phyloP scores from a whole-genome alignment of 2,797 vertebrate genomes.

The Chaetophractus vellerosus region DNA sequence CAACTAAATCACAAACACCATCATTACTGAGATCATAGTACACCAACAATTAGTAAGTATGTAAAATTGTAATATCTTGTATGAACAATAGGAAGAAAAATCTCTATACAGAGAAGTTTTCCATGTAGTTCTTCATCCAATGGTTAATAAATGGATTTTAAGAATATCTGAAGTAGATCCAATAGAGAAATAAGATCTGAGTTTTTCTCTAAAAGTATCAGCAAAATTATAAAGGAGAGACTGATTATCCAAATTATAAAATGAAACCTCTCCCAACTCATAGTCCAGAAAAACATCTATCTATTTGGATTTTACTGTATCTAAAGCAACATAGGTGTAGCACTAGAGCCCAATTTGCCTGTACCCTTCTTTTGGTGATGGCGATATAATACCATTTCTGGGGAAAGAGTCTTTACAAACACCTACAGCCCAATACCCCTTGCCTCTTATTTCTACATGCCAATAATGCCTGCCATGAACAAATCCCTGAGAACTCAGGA shows the following conservation, averaged over 20 bases:
- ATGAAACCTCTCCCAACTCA: background rate
- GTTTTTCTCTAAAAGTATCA: background rate
- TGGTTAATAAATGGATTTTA: background rate
- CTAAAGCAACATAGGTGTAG: background rate
- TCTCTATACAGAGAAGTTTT: background rate
- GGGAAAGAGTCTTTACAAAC: background rate
- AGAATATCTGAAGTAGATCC: background rate
- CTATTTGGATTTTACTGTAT: background rate
- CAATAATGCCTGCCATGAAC: background rate
- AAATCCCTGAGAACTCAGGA: background rate
- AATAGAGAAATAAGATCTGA: background rate
- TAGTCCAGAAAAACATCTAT: background rate
- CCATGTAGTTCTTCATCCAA: background rate
- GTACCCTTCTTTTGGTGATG: background rate
- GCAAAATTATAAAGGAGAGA: too few species aligned
- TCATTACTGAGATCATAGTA: background rate
- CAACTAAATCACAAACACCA: background rate
- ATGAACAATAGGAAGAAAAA: background rate
- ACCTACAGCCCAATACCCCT: background rate
- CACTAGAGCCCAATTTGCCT: too few species aligned
- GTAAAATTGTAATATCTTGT: background rate
- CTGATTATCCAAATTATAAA: too few species aligned
- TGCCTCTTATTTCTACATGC: background rate
- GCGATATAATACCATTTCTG: too few species aligned
- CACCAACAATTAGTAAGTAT: background rate